Evolutionary conservation across 2,113 vertebrate species (phyloP).

Genomic region (Platycercus adscitus): DNA sequence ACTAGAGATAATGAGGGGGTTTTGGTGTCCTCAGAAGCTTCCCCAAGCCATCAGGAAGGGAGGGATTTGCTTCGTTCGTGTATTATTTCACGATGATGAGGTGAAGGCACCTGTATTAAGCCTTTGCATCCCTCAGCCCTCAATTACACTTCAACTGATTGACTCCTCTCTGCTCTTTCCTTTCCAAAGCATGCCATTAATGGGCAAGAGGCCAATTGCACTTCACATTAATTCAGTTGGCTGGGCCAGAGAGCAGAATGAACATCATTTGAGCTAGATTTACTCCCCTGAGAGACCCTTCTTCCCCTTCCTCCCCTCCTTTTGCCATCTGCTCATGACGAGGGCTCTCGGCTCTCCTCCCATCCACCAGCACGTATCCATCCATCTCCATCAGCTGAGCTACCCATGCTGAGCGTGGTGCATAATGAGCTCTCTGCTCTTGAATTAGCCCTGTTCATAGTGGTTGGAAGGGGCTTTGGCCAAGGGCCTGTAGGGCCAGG

Average conservation of each 20-base stretch:
- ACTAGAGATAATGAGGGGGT: accelerated
- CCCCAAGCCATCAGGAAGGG: background rate
- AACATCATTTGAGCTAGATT: background rate
- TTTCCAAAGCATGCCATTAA: background rate
- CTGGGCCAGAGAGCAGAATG: background rate
- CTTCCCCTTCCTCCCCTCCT: background rate
- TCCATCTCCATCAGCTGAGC: slow-evolving; percentile 3
- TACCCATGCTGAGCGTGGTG: accelerated
- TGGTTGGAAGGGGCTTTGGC: background rate
- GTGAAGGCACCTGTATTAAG: background rate
- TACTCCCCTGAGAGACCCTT: background rate
- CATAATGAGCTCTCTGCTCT: background rate
- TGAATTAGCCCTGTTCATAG: background rate
- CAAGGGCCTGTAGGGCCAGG: background rate
- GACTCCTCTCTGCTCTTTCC: background rate
- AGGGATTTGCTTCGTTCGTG: background rate
- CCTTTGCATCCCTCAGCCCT: background rate
- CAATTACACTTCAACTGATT: background rate
- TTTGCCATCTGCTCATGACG: slow-evolving; percentile 7
- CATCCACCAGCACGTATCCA: background rate
- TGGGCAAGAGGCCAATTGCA: background rate
- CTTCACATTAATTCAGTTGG: background rate
- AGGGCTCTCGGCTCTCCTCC: background rate
- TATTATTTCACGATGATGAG: accelerated
- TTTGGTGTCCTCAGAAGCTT: background rate